phyloP scores from a whole-genome alignment of 1,140 invertebrate species.

The Rhyzopertha dominica region DNA sequence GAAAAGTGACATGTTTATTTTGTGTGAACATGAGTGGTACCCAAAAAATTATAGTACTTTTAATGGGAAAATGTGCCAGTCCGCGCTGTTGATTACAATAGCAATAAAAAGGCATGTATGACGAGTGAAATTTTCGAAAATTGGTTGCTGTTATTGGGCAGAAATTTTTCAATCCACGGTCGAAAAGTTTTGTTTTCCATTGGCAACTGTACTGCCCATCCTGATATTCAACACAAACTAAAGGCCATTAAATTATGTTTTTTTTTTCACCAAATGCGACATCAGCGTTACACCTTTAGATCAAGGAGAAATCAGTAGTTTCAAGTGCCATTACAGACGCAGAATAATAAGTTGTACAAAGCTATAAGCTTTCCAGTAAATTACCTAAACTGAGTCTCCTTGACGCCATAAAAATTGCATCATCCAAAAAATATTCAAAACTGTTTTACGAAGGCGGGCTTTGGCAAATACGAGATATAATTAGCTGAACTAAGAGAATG shows the following conservation, averaged over 20 bases:
- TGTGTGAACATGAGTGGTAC: constrained; percentile 2
- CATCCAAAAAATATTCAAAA: constrained; percentile 11
- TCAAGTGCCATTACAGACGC: no score
- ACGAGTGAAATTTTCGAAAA: constrained; percentile 41
- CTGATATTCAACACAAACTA: no score
- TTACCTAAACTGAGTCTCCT: constrained; percentile 2
- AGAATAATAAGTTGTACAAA: constrained; percentile 1
- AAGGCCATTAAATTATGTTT: no score
- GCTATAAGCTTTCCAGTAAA: not conserved
- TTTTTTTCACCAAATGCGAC: no score
- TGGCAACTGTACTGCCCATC: constrained; percentile 50
- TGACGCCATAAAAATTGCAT: not conserved
- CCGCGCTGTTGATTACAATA: constrained; percentile 9
- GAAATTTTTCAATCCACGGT: constrained; percentile 35
- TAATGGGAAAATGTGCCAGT: constrained; percentile 4
- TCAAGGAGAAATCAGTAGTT: no score
- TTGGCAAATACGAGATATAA: constrained; percentile 6
- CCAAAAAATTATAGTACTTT: constrained; percentile 7
- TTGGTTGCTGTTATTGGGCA: constrained; percentile 38
- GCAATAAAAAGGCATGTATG: constrained; percentile 47
- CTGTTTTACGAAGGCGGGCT: constrained; percentile 9
- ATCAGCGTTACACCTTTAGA: no score
- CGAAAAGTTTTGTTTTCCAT: constrained; percentile 47
- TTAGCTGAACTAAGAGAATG: constrained; percentile 7
- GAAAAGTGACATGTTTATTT: constrained; percentile 6